Evolutionary conservation across 2,797 vertebrate species (phyloP).

Genomic region (Thunnus albacares): DNA sequence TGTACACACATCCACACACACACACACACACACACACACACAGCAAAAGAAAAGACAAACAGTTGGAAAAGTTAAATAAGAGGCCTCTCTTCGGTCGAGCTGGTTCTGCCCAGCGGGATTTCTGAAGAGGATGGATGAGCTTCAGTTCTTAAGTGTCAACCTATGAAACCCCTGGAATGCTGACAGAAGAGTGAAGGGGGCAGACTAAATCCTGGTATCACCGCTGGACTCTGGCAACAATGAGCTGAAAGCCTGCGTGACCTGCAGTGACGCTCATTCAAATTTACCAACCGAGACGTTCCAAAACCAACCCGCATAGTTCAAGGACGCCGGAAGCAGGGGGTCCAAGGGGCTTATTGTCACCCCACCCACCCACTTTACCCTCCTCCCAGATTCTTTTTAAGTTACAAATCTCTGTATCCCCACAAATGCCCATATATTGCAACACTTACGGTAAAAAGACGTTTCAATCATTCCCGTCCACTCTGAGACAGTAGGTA

Average conservation of each 20-base stretch:
- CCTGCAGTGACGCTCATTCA: conserved; percentile 17
- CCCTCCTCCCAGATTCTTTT: too few relatives aligned
- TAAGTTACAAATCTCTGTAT: too few relatives aligned
- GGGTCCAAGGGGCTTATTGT: too few relatives aligned
- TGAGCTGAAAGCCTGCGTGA: conserved; percentile 32
- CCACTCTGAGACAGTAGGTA: too few relatives aligned
- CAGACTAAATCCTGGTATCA: conserved; percentile 33
- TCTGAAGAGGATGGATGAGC: conserved; percentile 71
- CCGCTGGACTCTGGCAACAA: conserved; percentile 49
- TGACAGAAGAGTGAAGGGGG: conserved; percentile 44
- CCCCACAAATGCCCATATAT: too few relatives aligned
- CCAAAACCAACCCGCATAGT: background rate
- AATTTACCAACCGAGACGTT: conserved; percentile 1
- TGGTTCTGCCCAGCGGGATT: conserved; percentile 65
- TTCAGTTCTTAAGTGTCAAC: conserved; percentile 56
- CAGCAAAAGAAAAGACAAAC: conserved; percentile 62
- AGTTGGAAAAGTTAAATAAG: conserved; percentile 71
- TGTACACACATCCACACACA: conserved; percentile 4
- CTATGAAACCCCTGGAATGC: conserved; percentile 64
- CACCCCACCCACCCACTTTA: too few relatives aligned
- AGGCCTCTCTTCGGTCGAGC: conserved; percentile 57
- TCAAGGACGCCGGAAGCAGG: too few relatives aligned
- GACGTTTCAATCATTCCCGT: too few relatives aligned
- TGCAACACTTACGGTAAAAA: too few relatives aligned
- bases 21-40: conserved; percentile 21